phyloP scores from a whole-genome alignment of 2,888 invertebrate genomes.

The Dione juno region DNA sequence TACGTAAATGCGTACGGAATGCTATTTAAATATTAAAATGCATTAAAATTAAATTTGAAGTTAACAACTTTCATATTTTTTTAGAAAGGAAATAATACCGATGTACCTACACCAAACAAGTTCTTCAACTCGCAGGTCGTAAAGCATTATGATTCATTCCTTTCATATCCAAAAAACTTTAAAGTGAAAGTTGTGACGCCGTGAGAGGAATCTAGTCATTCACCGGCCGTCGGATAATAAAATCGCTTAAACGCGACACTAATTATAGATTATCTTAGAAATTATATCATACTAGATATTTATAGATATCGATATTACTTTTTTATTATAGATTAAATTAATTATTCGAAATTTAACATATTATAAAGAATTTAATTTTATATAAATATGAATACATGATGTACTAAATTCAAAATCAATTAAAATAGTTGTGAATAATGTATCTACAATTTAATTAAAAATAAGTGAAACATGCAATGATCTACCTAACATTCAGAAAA shows the following conservation, averaged over 20 bases:
- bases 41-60: slow-evolving; percentile 19
- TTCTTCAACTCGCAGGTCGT: slow-evolving; percentile 47
- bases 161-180: slow-evolving; percentile 69
- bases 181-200: slow-evolving; percentile 76
- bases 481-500: neutral
- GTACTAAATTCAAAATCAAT: too few species aligned
- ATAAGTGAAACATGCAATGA: neutral
- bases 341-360: neutral
- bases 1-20: slow-evolving; percentile 29
- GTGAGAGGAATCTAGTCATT: slow-evolving; percentile 73
- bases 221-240: slow-evolving; percentile 71
- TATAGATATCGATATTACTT: slow-evolving; percentile 4
- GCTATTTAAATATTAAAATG: slow-evolving; percentile 15
- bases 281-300: slow-evolving; percentile 10
- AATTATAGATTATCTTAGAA: slow-evolving; percentile 47
- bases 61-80: slow-evolving; percentile 38
- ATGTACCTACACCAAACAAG: slow-evolving; percentile 41
- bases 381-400: too few species aligned
- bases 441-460: neutral
- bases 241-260: slow-evolving; percentile 63
- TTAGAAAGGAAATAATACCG: slow-evolving; percentile 43
- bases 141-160: slow-evolving; percentile 50
- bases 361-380: neutral
- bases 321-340: neutral
- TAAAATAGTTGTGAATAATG: neutral